These are phyloP conservation scores for Cerastis leucographa DNA, from an alignment of 2,888 invertebrate genomes.

Conservation along the genomic window DNA sequence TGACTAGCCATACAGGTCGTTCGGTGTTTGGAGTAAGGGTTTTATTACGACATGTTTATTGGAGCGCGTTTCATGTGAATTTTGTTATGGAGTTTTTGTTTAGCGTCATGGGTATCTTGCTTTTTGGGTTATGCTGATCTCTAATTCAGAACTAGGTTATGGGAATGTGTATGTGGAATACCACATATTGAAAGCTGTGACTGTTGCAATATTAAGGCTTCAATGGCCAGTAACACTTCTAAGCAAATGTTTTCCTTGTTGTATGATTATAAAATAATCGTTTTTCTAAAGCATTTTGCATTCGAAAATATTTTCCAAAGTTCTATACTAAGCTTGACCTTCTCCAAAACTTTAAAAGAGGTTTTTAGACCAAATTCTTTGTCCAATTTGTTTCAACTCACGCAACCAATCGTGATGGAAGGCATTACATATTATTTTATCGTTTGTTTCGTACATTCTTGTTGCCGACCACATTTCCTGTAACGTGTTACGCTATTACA, in stretches of 20 bases:
- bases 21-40: constrained; percentile 70
- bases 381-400: constrained; percentile 23
- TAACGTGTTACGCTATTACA: constrained; percentile 39
- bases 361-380: constrained; percentile 16
- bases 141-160: constrained; percentile 24
- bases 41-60: constrained; percentile 73
- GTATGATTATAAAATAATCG: neutral
- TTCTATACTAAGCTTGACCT: neutral
- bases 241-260: neutral
- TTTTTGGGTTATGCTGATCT: constrained; percentile 48
- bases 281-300: neutral
- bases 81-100: constrained; percentile 50
- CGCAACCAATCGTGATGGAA: constrained; percentile 40
- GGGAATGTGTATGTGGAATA: constrained; percentile 18
- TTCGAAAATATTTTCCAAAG: neutral
- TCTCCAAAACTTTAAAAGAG: constrained; percentile 4
- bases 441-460: constrained; percentile 38
- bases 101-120: constrained; percentile 54
- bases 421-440: constrained; percentile 53
- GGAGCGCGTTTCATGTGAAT: constrained; percentile 69
- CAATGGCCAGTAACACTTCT: neutral
- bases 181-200: neutral
- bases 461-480: constrained; percentile 56
- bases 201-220: neutral
- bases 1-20: constrained; percentile 71